Evolutionary conservation across 2,113 vertebrate species (phyloP).

Genomic region (Thamnophis sirtalis): DNA sequence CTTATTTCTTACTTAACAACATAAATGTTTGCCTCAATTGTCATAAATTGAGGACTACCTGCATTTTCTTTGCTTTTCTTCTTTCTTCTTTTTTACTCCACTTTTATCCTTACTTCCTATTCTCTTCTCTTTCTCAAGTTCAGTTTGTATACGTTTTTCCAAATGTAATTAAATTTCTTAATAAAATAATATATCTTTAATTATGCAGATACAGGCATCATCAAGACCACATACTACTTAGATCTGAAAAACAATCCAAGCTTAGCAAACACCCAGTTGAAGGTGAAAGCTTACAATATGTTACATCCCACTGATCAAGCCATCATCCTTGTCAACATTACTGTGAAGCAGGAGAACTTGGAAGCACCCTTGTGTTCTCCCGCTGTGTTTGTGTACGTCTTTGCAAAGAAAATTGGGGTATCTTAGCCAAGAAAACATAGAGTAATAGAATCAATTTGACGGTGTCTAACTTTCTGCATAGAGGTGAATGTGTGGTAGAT

Average conservation of each 20-base stretch:
- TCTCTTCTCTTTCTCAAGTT: background rate
- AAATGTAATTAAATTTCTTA: background rate
- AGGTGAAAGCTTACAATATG: slow-evolving; percentile 57
- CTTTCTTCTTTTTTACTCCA: background rate
- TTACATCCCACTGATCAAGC: background rate
- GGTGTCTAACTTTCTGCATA: background rate
- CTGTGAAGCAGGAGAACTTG: slow-evolving; percentile 32
- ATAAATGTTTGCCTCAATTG: too few relatives aligned
- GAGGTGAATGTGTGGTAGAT: background rate
- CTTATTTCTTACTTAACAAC: too few relatives aligned
- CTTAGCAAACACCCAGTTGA: background rate
- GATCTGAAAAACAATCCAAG: slow-evolving; percentile 25
- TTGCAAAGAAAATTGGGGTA: rapidly evolving
- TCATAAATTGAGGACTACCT: too few relatives aligned
- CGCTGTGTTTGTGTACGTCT: slow-evolving; percentile 57
- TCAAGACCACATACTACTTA: slow-evolving; percentile 55
- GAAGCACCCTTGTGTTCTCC: slow-evolving; percentile 60
- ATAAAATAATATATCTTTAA: background rate
- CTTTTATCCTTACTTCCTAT: background rate
- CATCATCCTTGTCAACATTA: slow-evolving; percentile 43
- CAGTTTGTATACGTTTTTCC: background rate
- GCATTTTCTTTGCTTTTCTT: background rate
- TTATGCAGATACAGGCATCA: slow-evolving; percentile 53
- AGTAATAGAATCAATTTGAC: background rate
- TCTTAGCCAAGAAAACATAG: background rate